These are phyloP conservation scores for Loripinus fragilis DNA, from an alignment of 2,888 invertebrate species.

Conservation along the genomic window DNA sequence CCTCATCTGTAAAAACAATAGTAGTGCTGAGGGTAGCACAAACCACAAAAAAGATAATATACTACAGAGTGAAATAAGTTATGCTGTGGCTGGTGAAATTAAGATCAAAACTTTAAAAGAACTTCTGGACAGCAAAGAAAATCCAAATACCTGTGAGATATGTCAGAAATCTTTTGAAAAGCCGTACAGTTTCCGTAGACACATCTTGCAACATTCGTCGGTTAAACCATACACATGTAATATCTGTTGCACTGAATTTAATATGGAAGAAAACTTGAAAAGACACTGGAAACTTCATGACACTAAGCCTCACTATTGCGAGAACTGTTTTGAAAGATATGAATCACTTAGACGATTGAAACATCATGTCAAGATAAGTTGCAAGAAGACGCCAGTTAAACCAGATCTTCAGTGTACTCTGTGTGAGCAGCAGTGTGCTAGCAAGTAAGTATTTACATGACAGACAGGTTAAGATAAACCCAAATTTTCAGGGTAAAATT, in stretches of 20 bases:
- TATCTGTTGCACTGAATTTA: conserved; percentile 13
- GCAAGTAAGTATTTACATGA: neutral
- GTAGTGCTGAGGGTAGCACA: neutral
- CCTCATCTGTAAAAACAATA: neutral
- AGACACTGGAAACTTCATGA: conserved; percentile 11
- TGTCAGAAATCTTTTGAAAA: neutral
- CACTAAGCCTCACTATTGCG: conserved; percentile 2
- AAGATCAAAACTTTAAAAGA: conserved; percentile 4
- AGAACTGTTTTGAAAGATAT: conserved; percentile 9
- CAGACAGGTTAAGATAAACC: too few species aligned
- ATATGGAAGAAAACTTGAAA: conserved; percentile 15
- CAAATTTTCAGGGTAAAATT: too few species aligned
- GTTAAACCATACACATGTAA: conserved; percentile 12
- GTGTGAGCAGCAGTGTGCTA: conserved; percentile 36
- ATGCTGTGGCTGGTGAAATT: neutral
- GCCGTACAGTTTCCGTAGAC: conserved; percentile 11
- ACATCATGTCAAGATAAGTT: conserved; percentile 13
- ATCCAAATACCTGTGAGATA: conserved; percentile 2
- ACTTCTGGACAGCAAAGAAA: neutral
- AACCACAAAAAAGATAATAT: neutral
- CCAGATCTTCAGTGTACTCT: conserved; percentile 41
- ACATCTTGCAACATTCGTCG: conserved; percentile 7
- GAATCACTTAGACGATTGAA: neutral
- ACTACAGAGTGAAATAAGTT: neutral
- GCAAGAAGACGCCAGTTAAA: conserved; percentile 12